Evolutionary conservation across 2,888 invertebrate species (phyloP), one percentile per base, ranked within the genome.

Genomic region (Sphaeridia pumilis): DNA sequence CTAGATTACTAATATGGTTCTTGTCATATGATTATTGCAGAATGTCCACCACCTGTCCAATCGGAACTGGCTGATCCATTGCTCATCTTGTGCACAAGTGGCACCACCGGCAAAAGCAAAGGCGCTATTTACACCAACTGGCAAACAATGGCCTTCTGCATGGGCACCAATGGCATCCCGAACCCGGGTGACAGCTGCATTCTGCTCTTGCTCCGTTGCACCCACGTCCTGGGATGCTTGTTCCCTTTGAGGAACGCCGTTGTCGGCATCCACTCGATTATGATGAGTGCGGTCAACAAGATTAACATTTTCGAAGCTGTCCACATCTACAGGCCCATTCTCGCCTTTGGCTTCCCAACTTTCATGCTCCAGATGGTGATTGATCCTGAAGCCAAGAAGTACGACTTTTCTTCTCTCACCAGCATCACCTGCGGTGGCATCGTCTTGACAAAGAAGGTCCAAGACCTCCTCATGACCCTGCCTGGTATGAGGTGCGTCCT

Each of bases 261-360:
- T 34, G 57, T 55, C 20, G 60, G 59, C 12, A 52, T 58, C 17
- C 57, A 57, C 53, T 50, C 53, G 10, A 50, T 64, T 21, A 62
- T 64, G 62, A 62, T 62, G 61, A 52, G 49, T 35, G 55, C 56
- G 54, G 54, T 62, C 12, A 58, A 56, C 24, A 64, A 62, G 47
- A 55, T 55, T 5, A 62, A 64, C 41, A 64, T 64, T 42, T 64
- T 62, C 47, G 58, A 58, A 43, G 59, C 62, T 38, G 58, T 64
- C 2, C 57, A 62, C 26, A 51, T 38, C 4, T 64, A 64, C 54
- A 58, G 53, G 60, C 63, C 63, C 1, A 53, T 55, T 26, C 49
- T 61, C 22, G 58, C 36, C 2, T 64, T 64, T 51, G 64, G 64
- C 41, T 64, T 64, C 45, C 64, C 64, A n/a, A 56, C 54, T 14